Conservation (phyloP, 1,140 invertebrate genomes). For the Euglossa dilemma region DNA sequence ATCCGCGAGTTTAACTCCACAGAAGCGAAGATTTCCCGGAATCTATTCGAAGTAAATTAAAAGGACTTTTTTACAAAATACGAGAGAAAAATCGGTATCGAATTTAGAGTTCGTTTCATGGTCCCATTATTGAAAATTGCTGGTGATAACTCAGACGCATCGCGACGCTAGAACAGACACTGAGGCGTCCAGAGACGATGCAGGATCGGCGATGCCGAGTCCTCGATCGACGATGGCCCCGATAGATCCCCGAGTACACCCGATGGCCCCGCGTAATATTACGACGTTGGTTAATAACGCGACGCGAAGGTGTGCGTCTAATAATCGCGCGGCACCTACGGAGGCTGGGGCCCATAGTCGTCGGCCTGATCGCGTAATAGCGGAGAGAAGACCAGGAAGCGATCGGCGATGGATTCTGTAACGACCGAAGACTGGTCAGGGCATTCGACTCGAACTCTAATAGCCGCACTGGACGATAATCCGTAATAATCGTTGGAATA, state of each 20-base stretch:
- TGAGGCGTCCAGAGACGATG: too few relatives aligned
- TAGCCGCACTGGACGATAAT: slow-evolving; percentile 11
- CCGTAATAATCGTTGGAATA: slow-evolving; percentile 11
- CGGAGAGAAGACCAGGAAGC: slow-evolving; percentile 20
- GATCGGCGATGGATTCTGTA: slow-evolving; percentile 2
- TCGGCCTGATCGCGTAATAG: slow-evolving; percentile 25
- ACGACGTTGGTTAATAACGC: slow-evolving; percentile 14
- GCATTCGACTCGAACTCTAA: background rate
- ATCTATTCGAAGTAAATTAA: too few relatives aligned
- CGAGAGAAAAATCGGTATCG: too few relatives aligned
- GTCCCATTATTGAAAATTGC: too few relatives aligned
- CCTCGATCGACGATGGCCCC: background rate
- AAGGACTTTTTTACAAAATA: too few relatives aligned
- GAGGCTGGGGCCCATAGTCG: background rate
- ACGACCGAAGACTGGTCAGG: slow-evolving; percentile 1
- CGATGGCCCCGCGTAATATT: background rate
- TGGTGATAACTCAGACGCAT: too few relatives aligned
- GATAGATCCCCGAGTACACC: too few relatives aligned
- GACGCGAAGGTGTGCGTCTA: background rate
- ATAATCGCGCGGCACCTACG: slow-evolving; percentile 3
- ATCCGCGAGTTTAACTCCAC: too few relatives aligned
- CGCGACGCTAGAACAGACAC: too few relatives aligned
- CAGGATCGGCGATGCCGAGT: too few relatives aligned
- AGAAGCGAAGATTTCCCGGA: too few relatives aligned
- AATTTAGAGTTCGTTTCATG: too few relatives aligned